These are phyloP conservation scores for Antheraea pernyi DNA, from an alignment of 1,140 invertebrate genomes.

Conservation along the genomic window DNA sequence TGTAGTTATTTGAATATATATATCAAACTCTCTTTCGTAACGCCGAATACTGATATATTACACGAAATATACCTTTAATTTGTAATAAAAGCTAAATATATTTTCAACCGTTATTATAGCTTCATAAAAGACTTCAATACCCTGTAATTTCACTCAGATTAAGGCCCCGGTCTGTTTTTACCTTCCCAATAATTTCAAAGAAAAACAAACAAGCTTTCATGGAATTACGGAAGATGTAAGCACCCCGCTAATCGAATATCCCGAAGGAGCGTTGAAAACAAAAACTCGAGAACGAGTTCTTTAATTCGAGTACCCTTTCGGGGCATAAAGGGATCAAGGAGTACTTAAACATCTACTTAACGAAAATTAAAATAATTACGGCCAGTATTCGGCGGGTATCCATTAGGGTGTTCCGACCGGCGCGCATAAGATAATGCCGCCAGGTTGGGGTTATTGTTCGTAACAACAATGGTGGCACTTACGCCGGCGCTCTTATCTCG, in stretches of 20 bases:
- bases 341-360: constrained; percentile 33
- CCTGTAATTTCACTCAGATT: background rate
- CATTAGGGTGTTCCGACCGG: constrained; percentile 46
- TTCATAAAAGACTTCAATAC: background rate
- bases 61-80: too few relatives aligned
- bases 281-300: constrained; percentile 21
- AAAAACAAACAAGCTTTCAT: constrained; percentile 11
- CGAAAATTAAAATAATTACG: constrained; percentile 62
- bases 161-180: background rate
- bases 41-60: background rate
- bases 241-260: constrained; percentile 10
- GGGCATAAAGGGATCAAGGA: constrained; percentile 31
- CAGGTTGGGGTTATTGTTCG: constrained; percentile 57
- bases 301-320: constrained; percentile 28
- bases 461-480: constrained; percentile 57
- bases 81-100: too few relatives aligned
- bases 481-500: constrained; percentile 57
- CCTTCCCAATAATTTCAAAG: background rate
- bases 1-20: too few relatives aligned
- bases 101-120: background rate
- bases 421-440: constrained; percentile 51
- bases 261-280: constrained; percentile 14
- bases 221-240: constrained; percentile 13
- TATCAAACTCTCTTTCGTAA: too few relatives aligned
- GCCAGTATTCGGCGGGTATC: constrained; percentile 49